Conservation (phyloP, 1,140 invertebrate species). For the Drosophila pectinifera region DNA sequence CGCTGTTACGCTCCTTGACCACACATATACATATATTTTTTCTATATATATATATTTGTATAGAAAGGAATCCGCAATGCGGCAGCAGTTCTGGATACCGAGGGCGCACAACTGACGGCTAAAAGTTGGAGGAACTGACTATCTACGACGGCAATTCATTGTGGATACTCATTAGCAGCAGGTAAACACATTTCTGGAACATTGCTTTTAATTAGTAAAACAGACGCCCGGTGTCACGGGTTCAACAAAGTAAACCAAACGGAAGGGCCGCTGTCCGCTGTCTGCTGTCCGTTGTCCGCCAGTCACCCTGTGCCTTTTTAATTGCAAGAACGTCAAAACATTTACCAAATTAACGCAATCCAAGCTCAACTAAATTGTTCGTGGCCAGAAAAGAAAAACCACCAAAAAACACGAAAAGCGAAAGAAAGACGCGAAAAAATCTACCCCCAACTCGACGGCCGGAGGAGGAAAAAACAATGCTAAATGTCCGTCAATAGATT, state of each 20-base stretch:
- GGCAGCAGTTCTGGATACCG: conserved; percentile 28
- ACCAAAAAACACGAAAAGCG: conserved; percentile 53
- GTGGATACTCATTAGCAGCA: conserved; percentile 81
- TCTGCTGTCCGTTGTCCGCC: conserved; percentile 22
- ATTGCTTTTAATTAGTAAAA: conserved; percentile 83
- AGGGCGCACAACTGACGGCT: conserved; percentile 9
- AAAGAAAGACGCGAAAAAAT: conserved; percentile 44
- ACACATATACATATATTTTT: conserved; percentile 11
- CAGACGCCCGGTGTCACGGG: conserved; percentile 67
- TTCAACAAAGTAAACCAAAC: conserved; percentile 63
- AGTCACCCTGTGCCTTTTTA: conserved; percentile 74
- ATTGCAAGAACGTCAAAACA: conserved; percentile 80
- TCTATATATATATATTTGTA: conserved; percentile 23
- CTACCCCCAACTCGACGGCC: neutral
- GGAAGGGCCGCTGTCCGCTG: conserved; percentile 47
- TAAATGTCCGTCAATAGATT: conserved; percentile 70
- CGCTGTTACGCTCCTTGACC: conserved; percentile 48
- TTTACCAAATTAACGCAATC: conserved; percentile 82
- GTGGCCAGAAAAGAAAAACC: conserved; percentile 44
- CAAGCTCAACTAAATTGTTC: conserved; percentile 70
- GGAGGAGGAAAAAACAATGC: conserved; percentile 31
- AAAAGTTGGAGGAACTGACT: conserved; percentile 49
- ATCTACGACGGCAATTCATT: conserved; percentile 78
- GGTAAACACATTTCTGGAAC: conserved; percentile 82
- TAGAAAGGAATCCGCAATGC: conserved; percentile 59